Evolutionary conservation across 2,797 vertebrate species (phyloP), one percentile per base, ranked within the genome.

Genomic region (Eospalax fontanierii): DNA sequence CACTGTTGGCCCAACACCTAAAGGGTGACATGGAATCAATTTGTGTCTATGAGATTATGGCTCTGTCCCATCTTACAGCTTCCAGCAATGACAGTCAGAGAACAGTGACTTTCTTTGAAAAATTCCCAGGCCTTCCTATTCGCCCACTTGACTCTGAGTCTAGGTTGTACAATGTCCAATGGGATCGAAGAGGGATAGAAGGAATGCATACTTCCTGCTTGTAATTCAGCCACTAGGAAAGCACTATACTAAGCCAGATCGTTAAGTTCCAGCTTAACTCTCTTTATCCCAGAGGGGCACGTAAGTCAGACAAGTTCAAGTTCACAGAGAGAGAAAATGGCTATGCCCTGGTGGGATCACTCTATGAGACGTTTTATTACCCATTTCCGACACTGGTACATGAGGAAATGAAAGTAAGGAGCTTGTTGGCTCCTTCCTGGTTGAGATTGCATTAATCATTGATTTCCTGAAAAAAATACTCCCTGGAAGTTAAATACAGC

Each of bases 371-470:
- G 19, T 85, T 79, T 85, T 88, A 87, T 90, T 79, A 83, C 65
- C 81, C n/a, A 86, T 40, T 92, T 86, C 74, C 0, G 0, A 66
- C 82, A 21, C 63, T 33, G 43, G 66, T 91, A 96, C 86, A 63
- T 38, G 76, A 93, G 89, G 91, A 96, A 95, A 89, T 83, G 76
- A 43, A 80, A 84, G 6, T 24, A 73, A 85, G 76, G 38, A 87
- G 5, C 59, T 90, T 94, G 85, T 82, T 75, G 93, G 43, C 74
- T 80, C 63, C 70, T 95, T 95, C 70, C 92, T 93, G 65, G 40
- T 38, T 76, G 57, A 68, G 74, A 95, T 71, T 80, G 92, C 78
- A 66, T 40, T 66, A 85, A 57, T 40, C 54, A 63, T 3, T 30
- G 78, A 89, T 78, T 70, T 66, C 74, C 70, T 38, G 43, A 93